phyloP scores from a whole-genome alignment of 2,113 vertebrate genomes.

The Seriola dumerili region DNA sequence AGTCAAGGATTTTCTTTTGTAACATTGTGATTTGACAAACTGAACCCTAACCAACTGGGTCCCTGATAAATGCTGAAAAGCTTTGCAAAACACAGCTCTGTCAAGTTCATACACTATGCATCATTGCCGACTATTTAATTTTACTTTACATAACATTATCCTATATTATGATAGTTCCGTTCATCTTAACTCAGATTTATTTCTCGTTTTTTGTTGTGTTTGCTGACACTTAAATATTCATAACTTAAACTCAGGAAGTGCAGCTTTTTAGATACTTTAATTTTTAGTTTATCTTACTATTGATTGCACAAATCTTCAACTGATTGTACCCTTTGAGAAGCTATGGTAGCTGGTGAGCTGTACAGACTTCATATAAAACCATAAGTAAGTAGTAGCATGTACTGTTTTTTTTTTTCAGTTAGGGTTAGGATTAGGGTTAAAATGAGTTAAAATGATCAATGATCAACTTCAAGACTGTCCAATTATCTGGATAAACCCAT shows the following conservation, averaged over 20 bases:
- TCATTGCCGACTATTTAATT: neutral
- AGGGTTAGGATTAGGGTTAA: too few relatives aligned
- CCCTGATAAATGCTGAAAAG: neutral
- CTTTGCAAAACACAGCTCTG: neutral
- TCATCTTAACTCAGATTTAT: neutral
- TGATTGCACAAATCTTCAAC: neutral
- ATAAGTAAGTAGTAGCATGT: neutral
- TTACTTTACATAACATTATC: neutral
- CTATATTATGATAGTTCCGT: neutral
- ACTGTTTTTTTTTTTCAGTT: neutral
- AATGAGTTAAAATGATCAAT: neutral
- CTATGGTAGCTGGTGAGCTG: neutral
- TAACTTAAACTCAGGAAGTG: neutral
- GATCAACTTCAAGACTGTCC: neutral
- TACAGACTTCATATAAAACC: neutral
- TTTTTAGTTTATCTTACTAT: neutral
- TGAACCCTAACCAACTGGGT: neutral
- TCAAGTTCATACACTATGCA: neutral
- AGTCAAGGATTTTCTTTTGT: neutral
- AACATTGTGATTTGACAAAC: neutral
- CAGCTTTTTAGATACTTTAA: neutral
- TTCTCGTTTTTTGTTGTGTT: neutral
- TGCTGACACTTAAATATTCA: too few relatives aligned
- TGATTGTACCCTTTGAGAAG: neutral
- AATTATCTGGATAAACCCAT: neutral